A percentile compares a stretch with the other conserved stretches of the same genome.
Evolutionary conservation across 2,888 invertebrate genomes (phyloP).

Genomic region (Lordiphosa andalusiaca): DNA sequence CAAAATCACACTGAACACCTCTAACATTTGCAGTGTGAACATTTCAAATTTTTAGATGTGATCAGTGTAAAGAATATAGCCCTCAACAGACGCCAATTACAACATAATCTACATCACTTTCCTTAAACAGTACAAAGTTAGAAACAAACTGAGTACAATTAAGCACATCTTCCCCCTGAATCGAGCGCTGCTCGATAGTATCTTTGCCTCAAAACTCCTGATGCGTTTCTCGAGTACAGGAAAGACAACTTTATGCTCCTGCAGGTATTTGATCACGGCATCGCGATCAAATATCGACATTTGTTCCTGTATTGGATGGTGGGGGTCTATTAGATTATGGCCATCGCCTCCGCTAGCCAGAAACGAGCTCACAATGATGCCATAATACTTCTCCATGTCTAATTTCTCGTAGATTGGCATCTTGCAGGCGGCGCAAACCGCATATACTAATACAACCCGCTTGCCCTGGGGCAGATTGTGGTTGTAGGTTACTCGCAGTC

Average conservation of each 20-base stretch:
- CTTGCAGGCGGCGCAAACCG: conserved; percentile 81
- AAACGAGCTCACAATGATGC: conserved; percentile 85
- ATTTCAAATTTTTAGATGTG: no score
- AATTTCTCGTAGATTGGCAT: conserved; percentile 85
- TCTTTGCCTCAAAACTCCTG: not conserved
- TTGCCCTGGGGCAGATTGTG: conserved; percentile 82
- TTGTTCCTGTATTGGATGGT: not conserved
- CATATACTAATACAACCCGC: conserved; percentile 84
- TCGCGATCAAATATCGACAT: conserved; percentile 27
- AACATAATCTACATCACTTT: no score
- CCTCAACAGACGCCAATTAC: no score
- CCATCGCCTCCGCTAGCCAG: conserved; percentile 89
- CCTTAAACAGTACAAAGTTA: not conserved
- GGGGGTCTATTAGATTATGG: conserved; percentile 76
- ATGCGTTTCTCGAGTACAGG: conserved; percentile 44
- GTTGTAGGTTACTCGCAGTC: conserved; percentile 86
- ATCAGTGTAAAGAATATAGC: no score
- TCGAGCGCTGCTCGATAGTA: not conserved
- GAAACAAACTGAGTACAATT: not conserved
- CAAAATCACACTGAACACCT: no score
- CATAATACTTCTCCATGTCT: conserved; percentile 82
- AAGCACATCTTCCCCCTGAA: no score
- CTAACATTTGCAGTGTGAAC: no score
- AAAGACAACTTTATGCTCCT: conserved; percentile 49
- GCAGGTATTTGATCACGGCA: conserved; percentile 35